Conservation (phyloP, 2,113 vertebrate genomes). For the western clawed frog (Xenopus tropicalis) region DNA sequence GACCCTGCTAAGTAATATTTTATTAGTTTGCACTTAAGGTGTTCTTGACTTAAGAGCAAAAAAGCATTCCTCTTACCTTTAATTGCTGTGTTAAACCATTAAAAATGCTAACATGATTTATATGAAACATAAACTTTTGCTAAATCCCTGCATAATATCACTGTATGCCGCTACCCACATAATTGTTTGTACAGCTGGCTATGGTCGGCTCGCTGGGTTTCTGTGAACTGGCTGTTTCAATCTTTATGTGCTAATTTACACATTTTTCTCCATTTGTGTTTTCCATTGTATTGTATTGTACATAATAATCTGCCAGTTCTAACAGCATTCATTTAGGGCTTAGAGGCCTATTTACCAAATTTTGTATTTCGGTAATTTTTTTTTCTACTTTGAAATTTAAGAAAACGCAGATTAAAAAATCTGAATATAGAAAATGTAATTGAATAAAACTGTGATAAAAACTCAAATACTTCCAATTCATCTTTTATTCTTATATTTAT, state of each 20-base stretch:
- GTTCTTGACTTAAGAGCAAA: constrained; percentile 25
- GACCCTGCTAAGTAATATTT: constrained; percentile 24
- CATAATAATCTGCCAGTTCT: too few species aligned
- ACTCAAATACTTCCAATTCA: too few species aligned
- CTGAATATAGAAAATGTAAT: too few species aligned
- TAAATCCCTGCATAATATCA: constrained; percentile 54
- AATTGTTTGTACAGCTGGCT: constrained; percentile 63
- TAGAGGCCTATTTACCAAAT: too few species aligned
- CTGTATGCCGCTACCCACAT: constrained; percentile 55
- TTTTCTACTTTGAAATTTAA: too few species aligned
- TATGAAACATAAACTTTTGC: constrained; percentile 47
- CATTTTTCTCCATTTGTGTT: too few species aligned
- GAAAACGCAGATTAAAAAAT: too few species aligned
- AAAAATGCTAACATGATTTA: constrained; percentile 49
- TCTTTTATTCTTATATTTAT: too few species aligned
- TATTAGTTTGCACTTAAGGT: constrained; percentile 32
- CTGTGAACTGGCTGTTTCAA: neutral
- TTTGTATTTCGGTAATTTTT: too few species aligned
- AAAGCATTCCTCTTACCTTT: constrained; percentile 38
- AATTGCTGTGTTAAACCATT: constrained; percentile 51
- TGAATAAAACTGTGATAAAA: too few species aligned
- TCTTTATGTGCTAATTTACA: neutral
- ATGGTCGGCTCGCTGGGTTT: neutral
- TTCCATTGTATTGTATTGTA: too few species aligned
- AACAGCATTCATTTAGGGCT: too few species aligned